Evolutionary conservation across 2,113 vertebrate genomes (phyloP).

Genomic region (Pomatostomus ruficeps): DNA sequence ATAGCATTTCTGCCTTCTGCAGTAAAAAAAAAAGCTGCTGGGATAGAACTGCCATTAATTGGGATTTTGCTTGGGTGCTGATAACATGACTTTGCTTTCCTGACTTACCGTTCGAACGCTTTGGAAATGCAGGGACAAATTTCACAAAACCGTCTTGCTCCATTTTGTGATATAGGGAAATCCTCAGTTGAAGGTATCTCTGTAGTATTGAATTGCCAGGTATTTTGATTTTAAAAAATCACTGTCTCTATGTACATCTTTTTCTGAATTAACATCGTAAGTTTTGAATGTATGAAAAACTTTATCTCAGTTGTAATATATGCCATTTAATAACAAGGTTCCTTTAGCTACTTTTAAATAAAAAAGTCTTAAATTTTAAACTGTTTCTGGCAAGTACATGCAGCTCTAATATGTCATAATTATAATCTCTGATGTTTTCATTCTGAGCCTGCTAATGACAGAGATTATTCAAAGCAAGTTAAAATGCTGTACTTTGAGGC

Average conservation of each 20-base stretch:
- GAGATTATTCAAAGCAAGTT: neutral
- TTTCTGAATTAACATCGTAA: neutral
- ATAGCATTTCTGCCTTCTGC: neutral
- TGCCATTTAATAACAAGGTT: neutral
- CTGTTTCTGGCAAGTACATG: neutral
- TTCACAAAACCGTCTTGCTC: neutral
- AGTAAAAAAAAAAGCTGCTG: neutral
- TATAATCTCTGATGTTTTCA: neutral
- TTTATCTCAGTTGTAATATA: neutral
- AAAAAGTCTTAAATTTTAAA: neutral
- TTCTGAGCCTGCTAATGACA: neutral
- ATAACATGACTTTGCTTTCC: neutral
- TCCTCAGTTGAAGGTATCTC: neutral
- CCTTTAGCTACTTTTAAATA: neutral
- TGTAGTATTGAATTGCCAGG: neutral
- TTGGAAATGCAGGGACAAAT: neutral
- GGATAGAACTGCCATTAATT: neutral
- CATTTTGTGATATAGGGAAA: neutral
- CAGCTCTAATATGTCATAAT: neutral
- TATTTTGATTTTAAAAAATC: neutral
- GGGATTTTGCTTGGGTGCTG: neutral
- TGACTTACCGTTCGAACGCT: neutral
- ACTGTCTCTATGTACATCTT: neutral
- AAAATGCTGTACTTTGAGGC: neutral
- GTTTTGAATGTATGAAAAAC: neutral